phyloP scores from a whole-genome alignment of 2,113 vertebrate species.

The Anguilla japonica region DNA sequence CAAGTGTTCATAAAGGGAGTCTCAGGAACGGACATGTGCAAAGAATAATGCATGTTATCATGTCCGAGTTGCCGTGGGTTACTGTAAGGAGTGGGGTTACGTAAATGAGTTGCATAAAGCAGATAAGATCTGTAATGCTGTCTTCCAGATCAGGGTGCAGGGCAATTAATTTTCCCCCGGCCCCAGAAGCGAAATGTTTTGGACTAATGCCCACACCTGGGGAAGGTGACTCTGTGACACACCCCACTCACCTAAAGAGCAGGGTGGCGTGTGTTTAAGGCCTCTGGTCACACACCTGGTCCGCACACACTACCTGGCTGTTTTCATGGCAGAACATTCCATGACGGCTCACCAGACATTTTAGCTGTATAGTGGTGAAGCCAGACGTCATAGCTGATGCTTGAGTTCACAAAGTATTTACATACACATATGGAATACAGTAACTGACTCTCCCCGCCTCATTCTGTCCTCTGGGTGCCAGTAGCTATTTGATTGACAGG shows the following conservation, averaged over 20 bases:
- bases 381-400: background rate
- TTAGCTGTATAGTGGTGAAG: background rate
- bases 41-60: background rate
- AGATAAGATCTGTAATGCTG: background rate
- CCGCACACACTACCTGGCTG: background rate
- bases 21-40: background rate
- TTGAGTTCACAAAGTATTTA: conserved; percentile 22
- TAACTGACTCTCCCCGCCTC: conserved; percentile 9
- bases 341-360: background rate
- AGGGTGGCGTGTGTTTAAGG: background rate
- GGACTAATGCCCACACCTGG: background rate
- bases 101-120: background rate
- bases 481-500: no score
- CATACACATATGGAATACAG: conserved; percentile 15
- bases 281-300: background rate
- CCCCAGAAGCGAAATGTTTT: background rate
- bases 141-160: background rate
- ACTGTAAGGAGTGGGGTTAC: no score
- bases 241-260: background rate
- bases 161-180: background rate
- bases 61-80: background rate
- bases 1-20: background rate
- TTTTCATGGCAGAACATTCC: conserved; percentile 5
- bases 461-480: background rate
- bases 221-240: background rate